These are phyloP conservation scores for Eurypyga helias DNA, from an alignment of 2,113 vertebrate species.

Conservation along the genomic window DNA sequence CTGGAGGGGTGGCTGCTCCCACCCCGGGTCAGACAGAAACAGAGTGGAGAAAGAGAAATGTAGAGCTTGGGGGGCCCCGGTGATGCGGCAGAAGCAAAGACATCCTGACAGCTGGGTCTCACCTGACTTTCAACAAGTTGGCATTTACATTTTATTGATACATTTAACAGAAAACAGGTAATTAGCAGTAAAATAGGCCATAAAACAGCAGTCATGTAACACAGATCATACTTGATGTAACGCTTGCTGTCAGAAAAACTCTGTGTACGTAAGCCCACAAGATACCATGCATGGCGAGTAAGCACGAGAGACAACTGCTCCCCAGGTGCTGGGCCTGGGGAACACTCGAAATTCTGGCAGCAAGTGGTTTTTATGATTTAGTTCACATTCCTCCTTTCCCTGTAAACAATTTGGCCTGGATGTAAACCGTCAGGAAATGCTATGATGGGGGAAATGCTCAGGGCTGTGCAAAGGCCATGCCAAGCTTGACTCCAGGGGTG, in stretches of 20 bases:
- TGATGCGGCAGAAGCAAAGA: background rate
- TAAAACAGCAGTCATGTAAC: background rate
- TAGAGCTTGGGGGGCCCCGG: fast-evolving
- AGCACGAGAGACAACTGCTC: background rate
- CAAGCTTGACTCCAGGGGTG: background rate
- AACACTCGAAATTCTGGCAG: background rate
- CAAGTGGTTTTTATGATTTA: background rate
- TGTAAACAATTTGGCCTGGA: conserved; percentile 32
- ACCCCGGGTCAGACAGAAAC: background rate
- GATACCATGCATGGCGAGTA: conserved; percentile 10
- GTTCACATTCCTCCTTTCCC: background rate
- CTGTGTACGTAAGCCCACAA: background rate
- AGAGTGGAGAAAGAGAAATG: background rate
- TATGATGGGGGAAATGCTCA: background rate
- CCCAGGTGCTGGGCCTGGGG: background rate
- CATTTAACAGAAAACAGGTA: conserved; percentile 45
- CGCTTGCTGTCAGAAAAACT: conserved; percentile 7
- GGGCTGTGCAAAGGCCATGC: background rate
- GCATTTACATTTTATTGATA: conserved; percentile 53
- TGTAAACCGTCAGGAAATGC: background rate
- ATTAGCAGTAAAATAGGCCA: background rate
- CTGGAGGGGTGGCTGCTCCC: background rate
- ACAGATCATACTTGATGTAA: background rate
- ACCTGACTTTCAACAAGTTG: background rate
- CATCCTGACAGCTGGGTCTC: background rate